Evolutionary conservation across 2,888 invertebrate genomes (phyloP), one percentile per base, ranked within the genome.

Genomic region (Stenurella melanura): DNA sequence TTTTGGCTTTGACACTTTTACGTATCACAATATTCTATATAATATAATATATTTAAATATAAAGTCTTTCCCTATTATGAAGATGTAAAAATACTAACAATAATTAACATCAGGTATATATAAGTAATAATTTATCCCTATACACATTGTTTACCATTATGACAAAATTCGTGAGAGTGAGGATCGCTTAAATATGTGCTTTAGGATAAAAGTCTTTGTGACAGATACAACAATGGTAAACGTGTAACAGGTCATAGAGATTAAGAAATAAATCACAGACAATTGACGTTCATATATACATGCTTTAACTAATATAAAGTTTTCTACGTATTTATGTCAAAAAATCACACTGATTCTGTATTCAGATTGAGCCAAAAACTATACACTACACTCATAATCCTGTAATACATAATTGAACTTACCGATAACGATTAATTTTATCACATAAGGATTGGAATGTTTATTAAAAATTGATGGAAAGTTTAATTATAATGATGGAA

Each of bases 81-180:
- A 77, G 74, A 77, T 77, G 70, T 77, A 77, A 77, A 77, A 77
- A 77, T 77, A 74, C 76, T 77, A 77, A 77, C 76, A 77, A 77
- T 73, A 74, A 77, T 38, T 77, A 73, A 76, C 72, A 76, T 73
- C 72, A 76, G 69, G 76, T 76, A 73, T 68, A 73, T 69, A 50
- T 50, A 50, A 50, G 50, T 50, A 50, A 50, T 56, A 56, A 50
- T 50, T 69, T 56, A 30, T 30, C 69, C 58, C 7, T 54, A 54
- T 57, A 69, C 69, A 60, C 70, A 18, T 34, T 70, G 30, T 70
- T 58, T 64, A 64, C 70, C 70, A 70, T 60, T 38, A 50, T 60
- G 60, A 21, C 21, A 70, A 60, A n/a, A 67, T 38, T 70, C 18
- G 50, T 60, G 60, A 70, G n/a, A 21, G 70, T 70, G 58, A 56